phyloP scores from a whole-genome alignment of 2,797 vertebrate genomes.

The Alosa sapidissima region DNA sequence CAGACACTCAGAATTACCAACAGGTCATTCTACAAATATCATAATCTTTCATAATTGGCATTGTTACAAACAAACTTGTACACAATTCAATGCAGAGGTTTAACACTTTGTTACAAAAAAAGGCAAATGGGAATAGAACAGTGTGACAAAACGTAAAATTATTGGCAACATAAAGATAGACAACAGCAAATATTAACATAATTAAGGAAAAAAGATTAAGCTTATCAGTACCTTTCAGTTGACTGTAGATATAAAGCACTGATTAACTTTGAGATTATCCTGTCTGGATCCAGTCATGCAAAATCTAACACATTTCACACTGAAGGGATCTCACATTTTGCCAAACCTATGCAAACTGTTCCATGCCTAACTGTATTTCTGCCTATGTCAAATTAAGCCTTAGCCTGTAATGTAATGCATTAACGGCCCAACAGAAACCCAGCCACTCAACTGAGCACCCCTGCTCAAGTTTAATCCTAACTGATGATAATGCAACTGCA shows the following conservation, averaged over 20 bases:
- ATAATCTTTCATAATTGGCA: conserved; percentile 11
- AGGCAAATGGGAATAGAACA: conserved; percentile 42
- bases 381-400: background rate
- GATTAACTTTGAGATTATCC: conserved; percentile 10
- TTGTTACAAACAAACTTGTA: conserved; percentile 2
- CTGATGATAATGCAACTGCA: background rate
- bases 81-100: background rate
- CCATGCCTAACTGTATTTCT: background rate
- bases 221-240: background rate
- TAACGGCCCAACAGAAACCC: background rate
- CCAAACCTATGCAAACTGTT: conserved; percentile 8
- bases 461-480: background rate
- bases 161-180: conserved; percentile 47
- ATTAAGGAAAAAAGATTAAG: conserved; percentile 7
- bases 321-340: background rate
- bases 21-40: conserved; percentile 1
- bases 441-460: background rate
- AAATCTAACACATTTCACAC: background rate
- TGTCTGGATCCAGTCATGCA: conserved; percentile 10
- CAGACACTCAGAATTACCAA: background rate
- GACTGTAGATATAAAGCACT: conserved; percentile 1
- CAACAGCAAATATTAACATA: background rate
- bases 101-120: conserved; percentile 68
- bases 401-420: background rate
- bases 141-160: conserved; percentile 37